These are phyloP conservation scores for Caenorhabditis elegans DNA, from an alignment of 1,140 invertebrate genomes.

Conservation along the genomic window DNA sequence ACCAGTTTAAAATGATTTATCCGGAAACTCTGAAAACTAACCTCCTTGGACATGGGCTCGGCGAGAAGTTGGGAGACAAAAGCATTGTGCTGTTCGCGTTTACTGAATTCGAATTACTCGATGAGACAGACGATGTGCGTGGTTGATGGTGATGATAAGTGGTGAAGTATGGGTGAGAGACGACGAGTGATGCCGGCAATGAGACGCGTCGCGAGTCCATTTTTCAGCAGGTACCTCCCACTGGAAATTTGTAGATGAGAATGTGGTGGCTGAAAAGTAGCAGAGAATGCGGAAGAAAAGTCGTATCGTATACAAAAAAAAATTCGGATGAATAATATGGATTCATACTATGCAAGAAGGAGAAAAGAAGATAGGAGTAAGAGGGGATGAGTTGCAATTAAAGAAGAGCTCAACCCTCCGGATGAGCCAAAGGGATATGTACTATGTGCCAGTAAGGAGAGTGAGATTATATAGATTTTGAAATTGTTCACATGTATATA, in stretches of 20 bases:
- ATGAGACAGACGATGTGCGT: slow-evolving; percentile 11
- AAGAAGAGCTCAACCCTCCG: background rate
- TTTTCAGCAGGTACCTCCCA: background rate
- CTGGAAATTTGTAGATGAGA: background rate
- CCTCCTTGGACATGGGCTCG: background rate
- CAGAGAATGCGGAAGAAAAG: background rate
- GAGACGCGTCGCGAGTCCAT: slow-evolving; percentile 22
- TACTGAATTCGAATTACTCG: background rate
- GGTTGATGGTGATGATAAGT: slow-evolving; percentile 25
- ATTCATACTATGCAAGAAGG: too few species aligned
- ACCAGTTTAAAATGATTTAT: background rate
- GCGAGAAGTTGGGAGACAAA: background rate
- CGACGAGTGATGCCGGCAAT: slow-evolving; percentile 16
- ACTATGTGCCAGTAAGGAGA: background rate
- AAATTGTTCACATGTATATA: too few species aligned
- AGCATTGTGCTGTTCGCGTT: slow-evolving; percentile 12
- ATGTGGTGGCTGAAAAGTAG: background rate
- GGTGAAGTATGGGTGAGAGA: slow-evolving; percentile 24
- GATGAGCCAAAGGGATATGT: background rate
- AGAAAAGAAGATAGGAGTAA: background rate
- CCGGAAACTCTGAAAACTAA: too few species aligned
- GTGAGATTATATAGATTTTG: background rate
- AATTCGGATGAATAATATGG: background rate
- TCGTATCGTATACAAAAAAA: background rate
- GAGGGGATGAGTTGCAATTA: slow-evolving; percentile 13